Base-by-base conservation (phyloP, 2,113 vertebrate genomes). In the Balaeniceps rex region DNA sequence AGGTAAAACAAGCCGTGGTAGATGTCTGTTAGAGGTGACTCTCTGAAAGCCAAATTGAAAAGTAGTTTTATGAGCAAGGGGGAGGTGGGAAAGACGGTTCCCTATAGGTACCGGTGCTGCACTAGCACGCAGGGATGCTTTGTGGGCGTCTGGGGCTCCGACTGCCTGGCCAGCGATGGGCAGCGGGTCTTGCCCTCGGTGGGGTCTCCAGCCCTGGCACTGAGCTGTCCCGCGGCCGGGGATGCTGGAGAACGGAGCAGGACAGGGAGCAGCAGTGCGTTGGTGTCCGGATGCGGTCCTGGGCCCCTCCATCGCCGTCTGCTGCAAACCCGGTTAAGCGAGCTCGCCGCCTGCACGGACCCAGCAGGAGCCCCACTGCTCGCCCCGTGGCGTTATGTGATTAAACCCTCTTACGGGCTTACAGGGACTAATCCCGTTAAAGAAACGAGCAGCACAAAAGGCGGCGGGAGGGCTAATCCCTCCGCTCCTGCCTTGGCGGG, bases 141-240 rank as follows among this genome's bases (percentile, higher is more conserved):
- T 51, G 70, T 3, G 29, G 68, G 44, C 34, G 7, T 22, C 74
- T 68, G 0, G 2, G 64, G 57, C 49, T 83, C 55, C 5, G 11
- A 0, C 14, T 33, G 61, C 40, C 60, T 7, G 49, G 36, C 61
- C n/a, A 19, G 57, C 2, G 6, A 31, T 14, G 40, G 47, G 58
- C 26, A 6, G 2, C 1, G 29, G 23, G 3, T 14, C 7, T 52
- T 31, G 19, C 47, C 55, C 51, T 22, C 0, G 4, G 28, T 28
- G 42, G 22, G 6, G 13, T 83, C 12, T 68, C 87, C 57, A 68
- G 31, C 60, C 52, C 42, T 2, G 14, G 29, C 42, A 3, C 66
- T 21, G 92, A 52, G 34, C 61, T 4, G 3, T 66, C 26, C 36
- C 1, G 0, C 1, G 7, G 57, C 85, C 0, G 0, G 47, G 61